phyloP scores from a whole-genome alignment of 2,113 vertebrate species.

The Mormyrus iriodes region DNA sequence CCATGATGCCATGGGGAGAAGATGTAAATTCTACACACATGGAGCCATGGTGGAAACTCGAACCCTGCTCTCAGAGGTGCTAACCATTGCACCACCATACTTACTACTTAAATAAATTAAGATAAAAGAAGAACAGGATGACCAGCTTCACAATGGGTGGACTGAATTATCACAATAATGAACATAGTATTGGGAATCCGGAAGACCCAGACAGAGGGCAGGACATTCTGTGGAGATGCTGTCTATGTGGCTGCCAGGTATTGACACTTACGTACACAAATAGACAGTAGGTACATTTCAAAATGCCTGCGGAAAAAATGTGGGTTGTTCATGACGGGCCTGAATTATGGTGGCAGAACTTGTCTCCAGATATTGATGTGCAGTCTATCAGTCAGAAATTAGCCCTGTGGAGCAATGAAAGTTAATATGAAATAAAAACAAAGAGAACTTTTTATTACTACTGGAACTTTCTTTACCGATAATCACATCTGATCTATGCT shows the following conservation, averaged over 20 bases:
- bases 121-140: background rate
- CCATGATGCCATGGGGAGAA: background rate
- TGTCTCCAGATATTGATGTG: background rate
- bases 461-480: background rate
- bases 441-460: background rate
- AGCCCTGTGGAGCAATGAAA: background rate
- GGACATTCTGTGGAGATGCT: background rate
- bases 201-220: background rate
- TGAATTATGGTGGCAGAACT: background rate
- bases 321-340: background rate
- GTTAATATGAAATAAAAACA: background rate
- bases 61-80: background rate
- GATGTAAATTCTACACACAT: background rate
- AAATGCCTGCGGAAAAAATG: background rate
- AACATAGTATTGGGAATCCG: background rate
- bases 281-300: background rate
- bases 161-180: background rate
- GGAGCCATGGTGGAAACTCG: background rate
- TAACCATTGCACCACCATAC: background rate
- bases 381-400: background rate
- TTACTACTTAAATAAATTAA: background rate
- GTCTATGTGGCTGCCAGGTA: background rate
- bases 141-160: background rate
- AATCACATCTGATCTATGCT: slow-evolving; percentile 24
- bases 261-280: background rate